These are phyloP conservation scores for Chelonoidis abingdonii DNA, from an alignment of 2,113 vertebrate genomes.

Conservation along the genomic window DNA sequence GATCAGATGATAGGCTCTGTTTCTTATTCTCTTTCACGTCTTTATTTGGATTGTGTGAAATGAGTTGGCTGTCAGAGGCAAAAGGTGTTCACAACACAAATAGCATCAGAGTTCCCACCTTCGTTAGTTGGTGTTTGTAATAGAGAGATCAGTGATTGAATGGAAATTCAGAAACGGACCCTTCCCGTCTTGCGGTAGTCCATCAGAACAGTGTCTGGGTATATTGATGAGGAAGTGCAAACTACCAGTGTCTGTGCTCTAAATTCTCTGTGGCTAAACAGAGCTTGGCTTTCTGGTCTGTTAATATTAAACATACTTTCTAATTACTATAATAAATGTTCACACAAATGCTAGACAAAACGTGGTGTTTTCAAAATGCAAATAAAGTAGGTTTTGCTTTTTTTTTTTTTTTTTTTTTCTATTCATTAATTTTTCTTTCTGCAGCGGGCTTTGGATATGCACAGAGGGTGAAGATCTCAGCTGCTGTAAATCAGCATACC, in stretches of 20 bases:
- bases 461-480: not conserved
- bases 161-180: not conserved
- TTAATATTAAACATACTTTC: not conserved
- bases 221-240: not conserved
- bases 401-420: not conserved
- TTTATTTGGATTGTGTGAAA: not conserved
- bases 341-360: not conserved
- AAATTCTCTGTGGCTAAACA: not conserved
- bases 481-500: not conserved
- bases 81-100: not conserved
- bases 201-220: not conserved
- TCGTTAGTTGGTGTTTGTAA: not conserved
- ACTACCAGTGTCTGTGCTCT: not conserved
- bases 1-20: not conserved
- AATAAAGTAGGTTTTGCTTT: not conserved
- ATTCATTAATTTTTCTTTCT: not conserved
- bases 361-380: not conserved
- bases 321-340: not conserved
- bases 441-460: not conserved
- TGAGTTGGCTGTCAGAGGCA: not conserved
- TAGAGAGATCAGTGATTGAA: not conserved
- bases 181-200: not conserved
- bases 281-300: not conserved
- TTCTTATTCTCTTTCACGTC: not conserved
- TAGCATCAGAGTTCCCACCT: not conserved